Base-by-base conservation (phyloP, 2,113 vertebrate genomes). In the Dasyornis broadbenti region DNA sequence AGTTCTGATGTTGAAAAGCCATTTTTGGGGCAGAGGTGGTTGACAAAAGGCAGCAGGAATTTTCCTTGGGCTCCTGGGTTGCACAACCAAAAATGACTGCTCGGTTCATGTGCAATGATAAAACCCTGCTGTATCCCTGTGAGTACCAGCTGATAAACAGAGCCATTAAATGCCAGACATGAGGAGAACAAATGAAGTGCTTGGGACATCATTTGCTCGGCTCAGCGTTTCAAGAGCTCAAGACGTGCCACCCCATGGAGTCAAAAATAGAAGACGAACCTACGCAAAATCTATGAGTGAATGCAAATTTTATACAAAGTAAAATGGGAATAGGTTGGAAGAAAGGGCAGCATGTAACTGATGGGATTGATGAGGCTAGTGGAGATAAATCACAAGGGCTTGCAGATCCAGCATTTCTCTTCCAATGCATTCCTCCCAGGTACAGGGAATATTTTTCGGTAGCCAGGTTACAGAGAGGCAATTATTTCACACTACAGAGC, bases 21-120 rank as follows among this genome's bases (percentile, higher is more conserved):
- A 33, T 90, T 91, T 95, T 80, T 77, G 73, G 92, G 96, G 78
- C 61, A 66, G 90, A 96, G 85, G 61, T 68, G 65, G 56, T 31
- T 89, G 70, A 92, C 63, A 69, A 56, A 86, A 94, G 72, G 66
- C 59, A 82, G 65, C 53, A 49, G 71, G 86, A 52, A 66, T 90
- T 90, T 73, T 95, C 87, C 49, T 94, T 65, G 47, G 94, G 90
- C 75, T 75, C 54, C 91, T 52, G 82, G 30, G 44, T 28, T 86
- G 61, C 82, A 65, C 77, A 95, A 80, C 23, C 54, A 44, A 82
- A 94, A 53, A 66, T 23, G 68, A 84, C 68, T 86, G 35, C 31
- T 68, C 37, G 10, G 63, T 80, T 93, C 79, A 63, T 60, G 45
- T 4, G 11, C 24, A 27, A 44, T 49, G 70, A 56, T 68, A 70